Percentiles rank a stretch among this genome's conserved stretches.
These are phyloP conservation scores for Drosophila paranaensis DNA, from an alignment of 2,888 invertebrate genomes.

Conservation along the genomic window DNA sequence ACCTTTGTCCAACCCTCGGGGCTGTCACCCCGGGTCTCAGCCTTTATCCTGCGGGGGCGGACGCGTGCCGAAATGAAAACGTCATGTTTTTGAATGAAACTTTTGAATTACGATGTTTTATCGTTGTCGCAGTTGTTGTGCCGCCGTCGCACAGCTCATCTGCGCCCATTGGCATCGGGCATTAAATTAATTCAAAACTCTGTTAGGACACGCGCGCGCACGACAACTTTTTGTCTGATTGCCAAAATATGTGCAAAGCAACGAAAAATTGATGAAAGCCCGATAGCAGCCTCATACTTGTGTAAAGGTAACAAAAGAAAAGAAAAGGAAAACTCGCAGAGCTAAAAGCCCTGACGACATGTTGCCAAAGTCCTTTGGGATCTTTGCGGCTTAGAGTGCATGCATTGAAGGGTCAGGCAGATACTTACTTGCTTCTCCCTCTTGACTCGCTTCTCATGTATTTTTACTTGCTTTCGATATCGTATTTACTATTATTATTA, in stretches of 20 bases:
- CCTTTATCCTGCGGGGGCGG: conserved; percentile 8
- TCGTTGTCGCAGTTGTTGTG: conserved; percentile 28
- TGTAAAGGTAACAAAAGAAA: conserved; percentile 47
- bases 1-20: conserved; percentile 49
- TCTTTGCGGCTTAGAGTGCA: conserved; percentile 50
- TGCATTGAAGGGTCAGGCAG: conserved; percentile 5
- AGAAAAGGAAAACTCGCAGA: conserved; percentile 5
- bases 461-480: conserved; percentile 65
- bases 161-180: conserved; percentile 53
- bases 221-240: conserved; percentile 64
- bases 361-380: conserved; percentile 67
- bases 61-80: conserved; percentile 77
- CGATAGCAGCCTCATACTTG: conserved; percentile 42
- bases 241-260: conserved; percentile 58
- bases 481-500: conserved; percentile 67
- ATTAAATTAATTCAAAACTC: conserved; percentile 81
- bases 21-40: background rate
- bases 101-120: conserved; percentile 80
- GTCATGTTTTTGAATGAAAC: conserved; percentile 78
- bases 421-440: conserved; percentile 14
- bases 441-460: conserved; percentile 16
- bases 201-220: conserved; percentile 75
- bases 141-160: conserved; percentile 24
- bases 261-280: conserved; percentile 66
- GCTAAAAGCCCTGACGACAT: conserved; percentile 40